Evolutionary conservation across 2,797 vertebrate genomes (phyloP), one percentile per base, ranked within the genome.

Genomic region (Urophycis tenuis): DNA sequence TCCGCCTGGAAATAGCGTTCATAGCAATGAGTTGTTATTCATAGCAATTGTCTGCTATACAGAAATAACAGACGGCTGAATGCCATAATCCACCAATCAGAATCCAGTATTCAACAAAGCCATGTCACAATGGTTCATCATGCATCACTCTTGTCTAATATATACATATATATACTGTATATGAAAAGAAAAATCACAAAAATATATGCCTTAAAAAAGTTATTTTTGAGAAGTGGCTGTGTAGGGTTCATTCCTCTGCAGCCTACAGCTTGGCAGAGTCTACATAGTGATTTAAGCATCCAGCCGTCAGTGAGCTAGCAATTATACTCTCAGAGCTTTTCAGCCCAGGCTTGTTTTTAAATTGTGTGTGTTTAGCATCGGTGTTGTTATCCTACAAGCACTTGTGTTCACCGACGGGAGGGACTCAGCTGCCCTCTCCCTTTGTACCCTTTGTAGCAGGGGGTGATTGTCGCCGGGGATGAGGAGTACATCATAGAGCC

Each of bases 401-500:
- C n/a, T 53, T n/a, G 41, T 45, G 41, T 15, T 8, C 12, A 15
- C 14, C 11, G 17, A 14, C 41, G 8, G 5, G 1, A 8, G 5
- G 41, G 3, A 15, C 41, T 49, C 4, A 17, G 19, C 17, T 45
- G 41, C 2, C 15, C 1, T 49, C 3, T 15, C 3, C 49, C 19
- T 53, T 8, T 72, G 71, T 80, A 88, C 67, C 86, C 77, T 88
- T 79, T 86, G 87, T 92, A 99, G 98, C 96, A 98, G 30, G 98
- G 97, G 77, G 95, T 99, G 88, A 99, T 99, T 69, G 95, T 99
- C 71, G 94, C 96, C 0, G 96, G 95, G 1, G 96, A 95, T 64
- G 97, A 99, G 87, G 97, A 99, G 83, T 99, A 96, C 91, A 94
- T 99, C 88, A 99, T 99, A 30, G 98, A 99, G 87, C 98, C 98